These are phyloP conservation scores for Helogale parvula DNA, from an alignment of 2,113 vertebrate species.

Conservation along the genomic window DNA sequence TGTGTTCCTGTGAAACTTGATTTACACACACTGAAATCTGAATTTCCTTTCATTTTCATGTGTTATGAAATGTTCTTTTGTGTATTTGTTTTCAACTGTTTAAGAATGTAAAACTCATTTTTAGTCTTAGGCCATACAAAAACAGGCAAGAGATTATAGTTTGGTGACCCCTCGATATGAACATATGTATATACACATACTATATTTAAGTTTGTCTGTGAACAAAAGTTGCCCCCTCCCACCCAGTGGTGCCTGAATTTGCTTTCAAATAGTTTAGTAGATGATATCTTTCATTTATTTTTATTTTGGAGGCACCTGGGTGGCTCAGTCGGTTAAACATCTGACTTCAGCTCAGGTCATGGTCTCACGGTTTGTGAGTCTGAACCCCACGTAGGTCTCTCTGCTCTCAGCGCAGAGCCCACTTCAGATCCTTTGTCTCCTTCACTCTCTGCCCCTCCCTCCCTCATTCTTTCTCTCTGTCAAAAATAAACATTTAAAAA, in stretches of 20 bases:
- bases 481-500: too few species aligned
- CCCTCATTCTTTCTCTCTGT: too few species aligned
- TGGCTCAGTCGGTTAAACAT: too few species aligned
- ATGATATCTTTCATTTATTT: background rate
- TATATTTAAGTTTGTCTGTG: background rate
- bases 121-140: background rate
- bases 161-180: background rate
- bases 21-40: background rate
- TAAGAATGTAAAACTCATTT: background rate
- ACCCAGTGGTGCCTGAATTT: background rate
- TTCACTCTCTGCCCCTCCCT: too few species aligned
- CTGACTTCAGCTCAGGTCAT: too few species aligned
- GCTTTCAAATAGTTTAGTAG: background rate
- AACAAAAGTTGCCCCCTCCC: background rate
- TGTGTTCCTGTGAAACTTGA: background rate
- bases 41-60: background rate
- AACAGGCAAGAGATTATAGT: background rate
- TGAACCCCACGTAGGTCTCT: too few species aligned
- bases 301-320: too few species aligned
- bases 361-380: too few species aligned
- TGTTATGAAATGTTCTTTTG: background rate
- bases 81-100: background rate
- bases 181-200: too few species aligned
- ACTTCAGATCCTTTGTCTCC: too few species aligned
- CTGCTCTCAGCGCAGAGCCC: too few species aligned